phyloP scores from a whole-genome alignment of 2,888 invertebrate genomes.

The Calliopum simillimum region DNA sequence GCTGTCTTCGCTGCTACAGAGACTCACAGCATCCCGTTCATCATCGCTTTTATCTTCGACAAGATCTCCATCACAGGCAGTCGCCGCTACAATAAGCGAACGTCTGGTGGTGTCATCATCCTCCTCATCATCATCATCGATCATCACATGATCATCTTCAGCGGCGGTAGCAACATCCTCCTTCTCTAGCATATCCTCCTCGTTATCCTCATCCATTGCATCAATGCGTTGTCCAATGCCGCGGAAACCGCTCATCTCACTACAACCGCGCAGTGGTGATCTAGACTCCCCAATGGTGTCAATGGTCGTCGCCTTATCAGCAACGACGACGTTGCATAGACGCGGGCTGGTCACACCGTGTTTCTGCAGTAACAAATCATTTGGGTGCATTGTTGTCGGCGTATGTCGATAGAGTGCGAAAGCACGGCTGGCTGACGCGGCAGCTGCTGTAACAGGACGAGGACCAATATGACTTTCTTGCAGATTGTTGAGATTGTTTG shows the following conservation, averaged over 20 bases:
- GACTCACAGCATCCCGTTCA: conserved; percentile 71
- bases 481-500: no score
- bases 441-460: neutral
- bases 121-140: conserved; percentile 36
- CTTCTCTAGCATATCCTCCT: conserved; percentile 24
- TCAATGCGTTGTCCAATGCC: conserved; percentile 28
- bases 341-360: conserved; percentile 62
- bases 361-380: conserved; percentile 61
- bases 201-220: conserved; percentile 29
- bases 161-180: conserved; percentile 32
- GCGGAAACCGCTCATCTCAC: conserved; percentile 39
- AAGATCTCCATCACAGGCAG: conserved; percentile 42
- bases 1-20: conserved; percentile 82
- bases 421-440: conserved; percentile 22
- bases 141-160: conserved; percentile 39
- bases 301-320: neutral
- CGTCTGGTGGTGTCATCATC: conserved; percentile 4
- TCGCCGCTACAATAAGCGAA: neutral
- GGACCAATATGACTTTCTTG: no score
- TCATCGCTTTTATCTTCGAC: conserved; percentile 52
- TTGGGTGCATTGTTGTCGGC: conserved; percentile 66
- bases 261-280: conserved; percentile 19
- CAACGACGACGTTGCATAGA: conserved; percentile 42
- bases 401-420: conserved; percentile 54
- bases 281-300: neutral